These are phyloP conservation scores for Rutilus rutilus DNA, from an alignment of 2,113 vertebrate genomes.

Conservation along the genomic window DNA sequence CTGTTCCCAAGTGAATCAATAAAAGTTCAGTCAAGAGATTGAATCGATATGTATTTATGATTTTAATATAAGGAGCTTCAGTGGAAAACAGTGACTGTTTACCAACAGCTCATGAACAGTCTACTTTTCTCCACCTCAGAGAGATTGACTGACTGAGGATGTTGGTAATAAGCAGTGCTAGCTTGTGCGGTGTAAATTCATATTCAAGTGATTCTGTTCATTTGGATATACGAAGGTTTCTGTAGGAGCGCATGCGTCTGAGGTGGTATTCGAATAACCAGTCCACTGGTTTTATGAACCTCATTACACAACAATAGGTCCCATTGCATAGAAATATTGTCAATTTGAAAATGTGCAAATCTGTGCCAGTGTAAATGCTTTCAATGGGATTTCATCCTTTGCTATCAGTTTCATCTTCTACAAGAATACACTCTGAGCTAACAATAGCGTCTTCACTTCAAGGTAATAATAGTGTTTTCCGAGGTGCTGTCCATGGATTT, in stretches of 20 bases:
- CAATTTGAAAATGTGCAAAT: not conserved
- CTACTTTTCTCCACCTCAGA: not conserved
- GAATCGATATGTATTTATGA: not conserved
- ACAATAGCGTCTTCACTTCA: not conserved
- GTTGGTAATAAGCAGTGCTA: not conserved
- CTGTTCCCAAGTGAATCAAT: not conserved
- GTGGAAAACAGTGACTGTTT: conserved; percentile 6
- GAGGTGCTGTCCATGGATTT: conserved; percentile 27
- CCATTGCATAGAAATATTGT: not conserved
- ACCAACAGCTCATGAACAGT: not conserved
- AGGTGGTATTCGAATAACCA: not conserved
- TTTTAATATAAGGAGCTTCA: conserved; percentile 3
- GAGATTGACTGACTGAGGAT: not conserved
- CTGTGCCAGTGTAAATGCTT: not conserved
- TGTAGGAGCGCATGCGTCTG: not conserved
- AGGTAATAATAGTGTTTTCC: conserved; percentile 27
- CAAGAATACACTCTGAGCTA: conserved; percentile 22
- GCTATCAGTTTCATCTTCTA: conserved; percentile 7
- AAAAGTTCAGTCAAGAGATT: not conserved
- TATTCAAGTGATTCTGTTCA: not conserved
- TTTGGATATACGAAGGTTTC: not conserved
- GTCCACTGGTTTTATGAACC: conserved; percentile 18
- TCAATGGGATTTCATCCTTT: not conserved
- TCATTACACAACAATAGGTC: not conserved
- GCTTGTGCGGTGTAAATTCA: not conserved